Percentiles rank a stretch among this genome's conserved stretches.
phyloP scores from a whole-genome alignment of 2,888 invertebrate genomes.

The Schizotus pectinicornis region DNA sequence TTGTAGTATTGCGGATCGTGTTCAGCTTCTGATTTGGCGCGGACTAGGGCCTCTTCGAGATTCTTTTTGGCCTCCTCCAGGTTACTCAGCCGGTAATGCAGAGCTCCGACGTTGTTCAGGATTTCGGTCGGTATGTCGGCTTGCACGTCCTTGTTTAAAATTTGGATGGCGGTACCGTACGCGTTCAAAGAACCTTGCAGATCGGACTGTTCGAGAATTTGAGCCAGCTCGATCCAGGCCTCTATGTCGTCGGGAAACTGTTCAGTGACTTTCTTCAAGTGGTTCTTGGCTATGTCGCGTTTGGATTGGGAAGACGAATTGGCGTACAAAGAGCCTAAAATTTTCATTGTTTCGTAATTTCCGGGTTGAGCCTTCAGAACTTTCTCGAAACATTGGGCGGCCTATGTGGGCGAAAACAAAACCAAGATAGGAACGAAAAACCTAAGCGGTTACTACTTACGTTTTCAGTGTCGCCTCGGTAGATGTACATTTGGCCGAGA shows the following conservation, averaged over 20 bases:
- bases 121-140: constrained; percentile 98
- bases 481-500: constrained; percentile 98
- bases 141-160: constrained; percentile 90
- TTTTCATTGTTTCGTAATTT: constrained; percentile 99
- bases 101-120: constrained; percentile 94
- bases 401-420: constrained; percentile 63
- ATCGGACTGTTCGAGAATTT: constrained; percentile 96
- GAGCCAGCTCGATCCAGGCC: constrained; percentile 98
- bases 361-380: constrained; percentile 96
- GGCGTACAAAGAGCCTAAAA: constrained; percentile 95
- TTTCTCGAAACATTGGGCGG: constrained; percentile 98
- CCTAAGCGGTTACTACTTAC: constrained; percentile 62
- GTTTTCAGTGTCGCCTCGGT: constrained; percentile 93
- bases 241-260: constrained; percentile 98
- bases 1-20: constrained; percentile 95
- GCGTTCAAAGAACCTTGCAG: constrained; percentile 86
- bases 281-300: constrained; percentile 91
- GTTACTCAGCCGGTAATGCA: constrained; percentile 87
- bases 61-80: constrained; percentile 83
- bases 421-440: background rate
- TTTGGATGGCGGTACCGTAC: constrained; percentile 91
- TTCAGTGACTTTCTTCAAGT: constrained; percentile 93
- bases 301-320: constrained; percentile 87
- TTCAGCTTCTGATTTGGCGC: constrained; percentile 81
- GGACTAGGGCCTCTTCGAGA: constrained; percentile 84